Evolutionary conservation across 2,888 invertebrate genomes (phyloP).

Genomic region (Teleiodes luculella): DNA sequence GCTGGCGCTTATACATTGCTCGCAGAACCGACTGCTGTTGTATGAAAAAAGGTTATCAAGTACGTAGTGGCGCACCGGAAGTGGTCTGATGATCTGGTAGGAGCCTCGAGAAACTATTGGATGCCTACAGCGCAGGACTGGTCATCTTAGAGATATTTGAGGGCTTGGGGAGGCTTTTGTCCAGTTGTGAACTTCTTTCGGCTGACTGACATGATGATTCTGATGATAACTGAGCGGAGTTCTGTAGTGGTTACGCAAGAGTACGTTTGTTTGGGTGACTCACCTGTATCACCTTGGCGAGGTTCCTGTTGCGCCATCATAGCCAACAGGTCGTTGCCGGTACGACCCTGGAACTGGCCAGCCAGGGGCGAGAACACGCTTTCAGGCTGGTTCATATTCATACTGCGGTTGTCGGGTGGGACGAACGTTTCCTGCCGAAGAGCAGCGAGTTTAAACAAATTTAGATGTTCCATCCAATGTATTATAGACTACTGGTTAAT

Average conservation of each 20-base stretch:
- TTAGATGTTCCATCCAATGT: no score
- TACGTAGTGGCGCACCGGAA: no score
- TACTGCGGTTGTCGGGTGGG: constrained; percentile 33
- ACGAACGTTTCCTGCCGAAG: constrained; percentile 45
- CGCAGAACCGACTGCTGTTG: no score
- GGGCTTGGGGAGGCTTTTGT: no score
- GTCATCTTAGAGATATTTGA: no score
- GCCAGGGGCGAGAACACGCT: constrained; percentile 49
- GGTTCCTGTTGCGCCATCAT: constrained; percentile 53
- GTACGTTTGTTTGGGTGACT: no score
- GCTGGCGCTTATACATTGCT: no score
- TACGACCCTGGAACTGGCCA: constrained; percentile 44
- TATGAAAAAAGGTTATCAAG: no score
- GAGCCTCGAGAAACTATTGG: background rate
- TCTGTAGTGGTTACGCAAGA: no score
- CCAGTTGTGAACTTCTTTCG: background rate
- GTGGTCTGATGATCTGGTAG: no score
- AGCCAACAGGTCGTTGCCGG: constrained; percentile 41
- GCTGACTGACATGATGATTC: background rate
- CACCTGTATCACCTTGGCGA: constrained; percentile 52
- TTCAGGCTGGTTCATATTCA: constrained; percentile 29
- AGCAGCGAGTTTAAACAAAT: background rate
- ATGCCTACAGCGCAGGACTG: no score
- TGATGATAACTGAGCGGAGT: background rate
- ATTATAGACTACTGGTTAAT: no score